A percentile compares a stretch with the other conserved stretches of the same genome.
Conservation (phyloP, 1,140 invertebrate species). For the Anagrus nilaparvatae region DNA sequence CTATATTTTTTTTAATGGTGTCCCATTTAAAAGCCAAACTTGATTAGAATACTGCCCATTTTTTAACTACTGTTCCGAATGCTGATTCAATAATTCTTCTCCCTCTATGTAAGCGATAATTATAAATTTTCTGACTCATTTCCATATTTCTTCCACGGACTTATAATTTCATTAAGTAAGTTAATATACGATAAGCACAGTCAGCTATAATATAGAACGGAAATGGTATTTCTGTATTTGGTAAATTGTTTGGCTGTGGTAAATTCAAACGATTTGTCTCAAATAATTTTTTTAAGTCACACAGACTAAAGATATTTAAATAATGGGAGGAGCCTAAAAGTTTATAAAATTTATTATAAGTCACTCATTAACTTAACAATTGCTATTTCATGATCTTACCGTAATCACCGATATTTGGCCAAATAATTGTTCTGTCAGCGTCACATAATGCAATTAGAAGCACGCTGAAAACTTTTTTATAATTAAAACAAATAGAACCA, state of each 20-base stretch:
- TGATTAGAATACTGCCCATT: background rate
- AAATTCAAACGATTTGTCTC: background rate
- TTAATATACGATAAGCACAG: background rate
- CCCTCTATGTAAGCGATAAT: background rate
- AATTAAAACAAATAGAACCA: conserved; percentile 37
- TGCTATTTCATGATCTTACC: conserved; percentile 13
- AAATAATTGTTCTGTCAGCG: conserved; percentile 31
- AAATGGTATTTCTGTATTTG: background rate
- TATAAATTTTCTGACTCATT: background rate
- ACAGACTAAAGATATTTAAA: background rate
- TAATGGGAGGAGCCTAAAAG: background rate
- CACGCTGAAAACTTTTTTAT: conserved; percentile 37
- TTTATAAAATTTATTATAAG: background rate
- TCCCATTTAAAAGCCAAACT: background rate
- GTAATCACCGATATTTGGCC: conserved; percentile 31
- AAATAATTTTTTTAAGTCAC: background rate
- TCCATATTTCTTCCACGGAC: background rate
- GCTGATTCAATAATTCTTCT: background rate
- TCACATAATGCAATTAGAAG: conserved; percentile 34
- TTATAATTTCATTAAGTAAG: conserved; percentile 1
- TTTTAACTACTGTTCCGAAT: background rate
- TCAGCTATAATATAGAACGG: background rate
- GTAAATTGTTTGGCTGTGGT: background rate
- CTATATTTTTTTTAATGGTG: background rate
- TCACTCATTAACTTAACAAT: background rate